These are phyloP conservation scores for Rhingia rostrata DNA, from an alignment of 2,888 invertebrate species.

Conservation along the genomic window DNA sequence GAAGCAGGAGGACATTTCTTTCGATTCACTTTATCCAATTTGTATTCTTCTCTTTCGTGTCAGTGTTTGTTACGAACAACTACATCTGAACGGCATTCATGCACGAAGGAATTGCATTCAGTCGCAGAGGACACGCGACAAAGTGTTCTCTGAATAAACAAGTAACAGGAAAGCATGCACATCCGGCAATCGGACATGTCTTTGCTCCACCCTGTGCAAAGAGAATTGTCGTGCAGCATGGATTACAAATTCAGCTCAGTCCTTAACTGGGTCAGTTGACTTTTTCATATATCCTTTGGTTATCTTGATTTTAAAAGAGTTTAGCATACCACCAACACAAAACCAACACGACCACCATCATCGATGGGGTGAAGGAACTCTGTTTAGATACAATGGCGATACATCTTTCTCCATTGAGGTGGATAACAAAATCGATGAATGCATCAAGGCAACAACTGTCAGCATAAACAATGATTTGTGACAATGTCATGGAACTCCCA, in stretches of 20 bases:
- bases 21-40: constrained; percentile 14
- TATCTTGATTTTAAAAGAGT: constrained; percentile 16
- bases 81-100: constrained; percentile 15
- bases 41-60: background rate
- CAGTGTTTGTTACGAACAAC: background rate
- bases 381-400: background rate
- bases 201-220: background rate
- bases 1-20: background rate
- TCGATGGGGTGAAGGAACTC: constrained; percentile 7
- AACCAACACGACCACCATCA: too few species aligned
- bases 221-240: constrained; percentile 15
- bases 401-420: constrained; percentile 17
- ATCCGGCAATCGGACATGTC: constrained; percentile 21
- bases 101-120: constrained; percentile 21
- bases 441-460: constrained; percentile 32
- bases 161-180: constrained; percentile 34
- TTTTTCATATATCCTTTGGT: constrained; percentile 20
- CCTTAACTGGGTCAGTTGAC: constrained; percentile 39
- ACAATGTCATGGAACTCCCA: constrained; percentile 34
- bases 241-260: constrained; percentile 22
- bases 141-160: constrained; percentile 48
- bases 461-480: constrained; percentile 36
- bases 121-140: constrained; percentile 36
- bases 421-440: constrained; percentile 14
- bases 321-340: background rate